A percentile compares a stretch with the other conserved stretches of the same genome.
These are phyloP conservation scores for Tangara arthus DNA, from an alignment of 2,797 vertebrate genomes.

Conservation along the genomic window DNA sequence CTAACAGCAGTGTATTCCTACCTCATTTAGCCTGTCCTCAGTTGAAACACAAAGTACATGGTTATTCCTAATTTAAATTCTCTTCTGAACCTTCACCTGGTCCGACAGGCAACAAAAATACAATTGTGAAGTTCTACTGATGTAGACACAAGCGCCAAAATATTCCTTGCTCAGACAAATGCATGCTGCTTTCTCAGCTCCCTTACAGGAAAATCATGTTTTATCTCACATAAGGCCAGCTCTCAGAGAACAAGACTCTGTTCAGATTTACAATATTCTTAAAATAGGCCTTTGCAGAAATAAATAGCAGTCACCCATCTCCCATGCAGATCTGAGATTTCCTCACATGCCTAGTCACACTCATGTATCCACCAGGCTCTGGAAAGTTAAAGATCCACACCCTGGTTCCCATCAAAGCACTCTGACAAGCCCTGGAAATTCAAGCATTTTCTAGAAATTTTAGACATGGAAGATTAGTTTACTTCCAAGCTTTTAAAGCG, in stretches of 20 bases:
- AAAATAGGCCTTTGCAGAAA: background rate
- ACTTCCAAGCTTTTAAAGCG: background rate
- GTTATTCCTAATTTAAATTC: background rate
- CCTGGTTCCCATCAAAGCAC: background rate
- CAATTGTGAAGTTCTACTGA: background rate
- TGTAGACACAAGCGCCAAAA: background rate
- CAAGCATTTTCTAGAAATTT: background rate
- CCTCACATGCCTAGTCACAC: background rate
- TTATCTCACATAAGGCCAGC: background rate
- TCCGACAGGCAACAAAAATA: background rate
- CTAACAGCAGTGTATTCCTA: background rate
- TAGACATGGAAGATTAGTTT: background rate
- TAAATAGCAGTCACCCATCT: background rate
- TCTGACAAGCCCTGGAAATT: background rate
- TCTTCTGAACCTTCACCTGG: background rate
- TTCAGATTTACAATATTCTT: background rate
- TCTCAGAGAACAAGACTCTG: background rate
- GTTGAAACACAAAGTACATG: background rate
- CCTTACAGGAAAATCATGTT: background rate
- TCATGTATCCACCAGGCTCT: background rate
- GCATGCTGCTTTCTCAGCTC: background rate
- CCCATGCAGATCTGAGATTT: background rate
- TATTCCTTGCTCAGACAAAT: background rate
- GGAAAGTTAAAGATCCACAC: background rate
- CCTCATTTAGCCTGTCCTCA: background rate